Percentiles rank a stretch among this genome's conserved stretches.
phyloP scores from a whole-genome alignment of 2,888 invertebrate genomes.

The Aspidiotus rigidus region DNA sequence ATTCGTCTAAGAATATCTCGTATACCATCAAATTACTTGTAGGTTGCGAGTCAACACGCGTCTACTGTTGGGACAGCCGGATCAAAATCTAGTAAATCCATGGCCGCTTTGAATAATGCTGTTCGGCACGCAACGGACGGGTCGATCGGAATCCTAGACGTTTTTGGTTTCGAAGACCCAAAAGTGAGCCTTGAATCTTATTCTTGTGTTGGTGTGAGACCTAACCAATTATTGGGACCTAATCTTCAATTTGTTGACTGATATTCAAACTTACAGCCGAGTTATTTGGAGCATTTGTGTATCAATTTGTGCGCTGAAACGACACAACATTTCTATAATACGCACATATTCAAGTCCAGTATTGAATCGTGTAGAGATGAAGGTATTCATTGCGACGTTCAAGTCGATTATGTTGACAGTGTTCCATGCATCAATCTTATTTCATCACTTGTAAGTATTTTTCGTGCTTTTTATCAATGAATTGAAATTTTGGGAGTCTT shows the following conservation, averaged over 20 bases:
- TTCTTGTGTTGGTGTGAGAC: not conserved
- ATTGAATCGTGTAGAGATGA: conserved; percentile 90
- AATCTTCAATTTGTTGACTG: not conserved
- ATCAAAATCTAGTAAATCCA: conserved; percentile 62
- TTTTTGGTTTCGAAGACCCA: conserved; percentile 94
- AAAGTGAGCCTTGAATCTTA: conserved; percentile 46
- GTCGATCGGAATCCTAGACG: conserved; percentile 89
- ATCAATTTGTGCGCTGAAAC: conserved; percentile 93
- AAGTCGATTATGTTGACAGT: conserved; percentile 89
- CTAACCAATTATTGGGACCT: not conserved
- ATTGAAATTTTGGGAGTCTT: not conserved
- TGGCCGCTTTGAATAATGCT: conserved; percentile 85
- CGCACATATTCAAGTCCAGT: conserved; percentile 88
- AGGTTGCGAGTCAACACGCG: conserved; percentile 70
- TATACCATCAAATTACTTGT: conserved; percentile 5
- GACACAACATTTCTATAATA: conserved; percentile 96
- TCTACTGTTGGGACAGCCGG: conserved; percentile 70
- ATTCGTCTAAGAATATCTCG: not conserved
- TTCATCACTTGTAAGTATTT: conserved; percentile 62
- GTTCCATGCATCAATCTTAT: conserved; percentile 93
- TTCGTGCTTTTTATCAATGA: no score
- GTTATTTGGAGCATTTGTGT: conserved; percentile 85
- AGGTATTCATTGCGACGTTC: conserved; percentile 78
- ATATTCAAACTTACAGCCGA: conserved; percentile 48
- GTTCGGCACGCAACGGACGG: conserved; percentile 88